These are phyloP conservation scores for Drosophila eohydei DNA, from an alignment of 2,888 invertebrate species.

Conservation along the genomic window DNA sequence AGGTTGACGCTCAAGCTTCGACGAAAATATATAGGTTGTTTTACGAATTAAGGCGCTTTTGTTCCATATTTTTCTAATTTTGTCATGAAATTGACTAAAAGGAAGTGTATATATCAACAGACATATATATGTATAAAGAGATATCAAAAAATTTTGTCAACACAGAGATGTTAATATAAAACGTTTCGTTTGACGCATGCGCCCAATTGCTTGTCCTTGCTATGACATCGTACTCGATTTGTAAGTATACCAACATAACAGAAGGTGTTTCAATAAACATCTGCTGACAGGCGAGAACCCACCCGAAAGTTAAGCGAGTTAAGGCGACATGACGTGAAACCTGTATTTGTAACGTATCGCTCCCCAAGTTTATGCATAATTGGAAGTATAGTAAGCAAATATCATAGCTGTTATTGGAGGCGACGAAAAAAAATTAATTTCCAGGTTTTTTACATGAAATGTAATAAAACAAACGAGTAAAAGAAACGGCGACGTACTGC, in stretches of 20 bases:
- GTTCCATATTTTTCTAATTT: too few relatives aligned
- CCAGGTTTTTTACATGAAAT: not conserved
- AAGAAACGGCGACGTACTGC: too few relatives aligned
- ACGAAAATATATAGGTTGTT: too few relatives aligned
- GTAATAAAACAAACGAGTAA: too few relatives aligned
- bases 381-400: not conserved
- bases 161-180: not conserved
- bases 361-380: not conserved
- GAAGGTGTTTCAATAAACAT: conserved; percentile 6
- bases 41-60: too few relatives aligned
- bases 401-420: not conserved
- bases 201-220: conserved; percentile 58
- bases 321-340: not conserved
- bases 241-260: conserved; percentile 2
- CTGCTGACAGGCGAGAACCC: not conserved
- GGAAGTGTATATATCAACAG: too few relatives aligned
- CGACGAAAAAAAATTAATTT: not conserved
- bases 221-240: conserved; percentile 46
- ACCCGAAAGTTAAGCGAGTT: not conserved
- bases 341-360: not conserved
- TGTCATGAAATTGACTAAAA: too few relatives aligned
- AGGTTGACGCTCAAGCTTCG: too few relatives aligned
- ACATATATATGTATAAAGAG: not conserved
- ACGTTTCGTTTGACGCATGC: conserved; percentile 50
- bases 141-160: not conserved